Conservation (phyloP, 2,888 invertebrate genomes). For the Drosophila silvestris region DNA sequence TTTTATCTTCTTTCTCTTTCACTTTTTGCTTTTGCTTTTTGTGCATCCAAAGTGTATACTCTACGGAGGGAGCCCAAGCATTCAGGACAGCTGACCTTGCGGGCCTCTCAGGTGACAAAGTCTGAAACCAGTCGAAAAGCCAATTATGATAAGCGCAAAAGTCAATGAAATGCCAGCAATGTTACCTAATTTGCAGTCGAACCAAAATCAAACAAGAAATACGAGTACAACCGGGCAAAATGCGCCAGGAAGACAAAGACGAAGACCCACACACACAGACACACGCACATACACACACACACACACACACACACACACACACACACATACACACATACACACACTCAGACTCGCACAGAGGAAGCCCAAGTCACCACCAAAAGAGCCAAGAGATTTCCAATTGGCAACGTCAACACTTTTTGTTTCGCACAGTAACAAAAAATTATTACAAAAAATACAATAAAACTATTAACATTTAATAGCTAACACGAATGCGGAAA, state of each 20-base stretch:
- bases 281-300: slow-evolving; percentile 4
- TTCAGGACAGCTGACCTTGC: slow-evolving; percentile 65
- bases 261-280: slow-evolving; percentile 19
- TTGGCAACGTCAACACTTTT: slow-evolving; percentile 71
- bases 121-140: slow-evolving; percentile 65
- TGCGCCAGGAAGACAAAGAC: slow-evolving; percentile 62
- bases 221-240: slow-evolving; percentile 52
- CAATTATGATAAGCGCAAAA: slow-evolving; percentile 71
- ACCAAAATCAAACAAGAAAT: slow-evolving; percentile 66
- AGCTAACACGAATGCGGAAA: slow-evolving; percentile 60
- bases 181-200: slow-evolving; percentile 70
- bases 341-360: slow-evolving; percentile 5
- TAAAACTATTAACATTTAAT: slow-evolving; percentile 41
- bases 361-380: slow-evolving; percentile 43
- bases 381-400: slow-evolving; percentile 33
- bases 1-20: slow-evolving; percentile 27
- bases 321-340: not conserved
- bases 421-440: slow-evolving; percentile 62
- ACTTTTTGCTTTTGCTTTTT: not conserved
- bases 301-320: not conserved
- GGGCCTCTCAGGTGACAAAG: slow-evolving; percentile 23
- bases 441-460: slow-evolving; percentile 10
- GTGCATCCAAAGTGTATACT: not conserved
- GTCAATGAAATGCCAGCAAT: slow-evolving; percentile 72
- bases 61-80: not conserved